phyloP scores from a whole-genome alignment of 2,797 vertebrate species.

The Brotula barbata region DNA sequence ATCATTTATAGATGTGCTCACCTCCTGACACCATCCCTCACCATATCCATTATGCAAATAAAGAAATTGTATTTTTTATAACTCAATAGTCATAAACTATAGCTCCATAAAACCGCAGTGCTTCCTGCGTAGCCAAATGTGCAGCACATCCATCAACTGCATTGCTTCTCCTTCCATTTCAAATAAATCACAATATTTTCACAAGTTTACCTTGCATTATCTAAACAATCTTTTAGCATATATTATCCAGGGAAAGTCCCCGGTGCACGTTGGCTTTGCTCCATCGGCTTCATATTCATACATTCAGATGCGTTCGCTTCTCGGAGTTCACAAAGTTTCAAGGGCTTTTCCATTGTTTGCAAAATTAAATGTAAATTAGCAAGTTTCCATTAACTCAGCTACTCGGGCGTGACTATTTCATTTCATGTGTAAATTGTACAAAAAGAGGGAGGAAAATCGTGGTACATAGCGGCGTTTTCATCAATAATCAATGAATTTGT shows the following conservation, averaged over 20 bases:
- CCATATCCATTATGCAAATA: conserved; percentile 22
- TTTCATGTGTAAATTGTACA: no score
- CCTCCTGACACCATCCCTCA: conserved; percentile 11
- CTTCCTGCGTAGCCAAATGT: background rate
- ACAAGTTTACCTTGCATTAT: conserved; percentile 22
- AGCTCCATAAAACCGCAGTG: background rate
- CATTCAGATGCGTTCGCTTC: background rate
- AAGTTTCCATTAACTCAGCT: no score
- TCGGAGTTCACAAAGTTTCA: no score
- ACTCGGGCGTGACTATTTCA: no score
- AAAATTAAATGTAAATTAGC: no score
- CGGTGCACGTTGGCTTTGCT: conserved; percentile 5
- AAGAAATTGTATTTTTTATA: conserved; percentile 11
- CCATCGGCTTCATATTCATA: conserved; percentile 20
- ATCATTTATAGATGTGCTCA: conserved; percentile 16
- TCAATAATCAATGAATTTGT: background rate
- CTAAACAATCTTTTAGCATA: conserved; percentile 29
- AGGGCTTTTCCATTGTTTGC: no score
- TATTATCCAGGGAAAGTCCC: conserved; percentile 29
- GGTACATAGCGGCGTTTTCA: background rate
- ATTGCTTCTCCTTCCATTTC: background rate
- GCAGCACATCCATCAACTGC: background rate
- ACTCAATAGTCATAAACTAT: background rate
- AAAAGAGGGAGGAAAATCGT: no score
- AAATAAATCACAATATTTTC: conserved; percentile 18